Conservation (phyloP, 2,888 invertebrate species). For the Heteropelma amictum region DNA sequence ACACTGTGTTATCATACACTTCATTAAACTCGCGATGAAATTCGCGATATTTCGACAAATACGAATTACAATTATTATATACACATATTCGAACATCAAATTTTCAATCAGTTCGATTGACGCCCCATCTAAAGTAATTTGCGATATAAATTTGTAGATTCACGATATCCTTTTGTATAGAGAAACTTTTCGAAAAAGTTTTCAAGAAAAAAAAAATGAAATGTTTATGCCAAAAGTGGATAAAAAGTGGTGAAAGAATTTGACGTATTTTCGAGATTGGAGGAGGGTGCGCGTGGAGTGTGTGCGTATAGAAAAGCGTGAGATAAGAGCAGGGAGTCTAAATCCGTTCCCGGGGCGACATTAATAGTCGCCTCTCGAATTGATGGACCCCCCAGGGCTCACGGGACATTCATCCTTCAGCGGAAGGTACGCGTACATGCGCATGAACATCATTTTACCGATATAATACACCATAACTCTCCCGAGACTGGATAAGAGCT, state of each 20-base stretch:
- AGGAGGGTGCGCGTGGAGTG: conserved; percentile 63
- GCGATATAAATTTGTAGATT: too few species aligned
- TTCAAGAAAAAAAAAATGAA: conserved; percentile 3
- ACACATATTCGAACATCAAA: too few species aligned
- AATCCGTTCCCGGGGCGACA: conserved; percentile 72
- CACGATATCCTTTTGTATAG: too few species aligned
- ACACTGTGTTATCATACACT: too few species aligned
- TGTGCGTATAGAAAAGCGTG: conserved; percentile 39
- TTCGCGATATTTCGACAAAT: too few species aligned
- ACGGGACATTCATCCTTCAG: conserved; percentile 32
- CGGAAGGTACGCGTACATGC: conserved; percentile 1
- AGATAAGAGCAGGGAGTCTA: conserved; percentile 59
- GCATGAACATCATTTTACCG: conserved; percentile 39
- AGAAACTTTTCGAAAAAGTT: neutral
- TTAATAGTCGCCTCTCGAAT: conserved; percentile 74
- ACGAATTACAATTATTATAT: too few species aligned
- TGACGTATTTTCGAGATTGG: conserved; percentile 54
- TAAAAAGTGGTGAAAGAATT: conserved; percentile 23
- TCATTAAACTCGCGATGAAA: too few species aligned
- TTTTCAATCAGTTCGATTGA: too few species aligned
- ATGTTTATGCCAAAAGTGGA: too few species aligned
- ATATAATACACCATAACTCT: conserved; percentile 34
- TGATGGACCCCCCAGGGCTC: conserved; percentile 70
- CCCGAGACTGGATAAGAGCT: conserved; percentile 66
- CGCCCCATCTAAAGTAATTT: too few species aligned